These are phyloP conservation scores for Xiphorhynchus erythropygius DNA, from an alignment of 2,797 vertebrate genomes.

Conservation along the genomic window DNA sequence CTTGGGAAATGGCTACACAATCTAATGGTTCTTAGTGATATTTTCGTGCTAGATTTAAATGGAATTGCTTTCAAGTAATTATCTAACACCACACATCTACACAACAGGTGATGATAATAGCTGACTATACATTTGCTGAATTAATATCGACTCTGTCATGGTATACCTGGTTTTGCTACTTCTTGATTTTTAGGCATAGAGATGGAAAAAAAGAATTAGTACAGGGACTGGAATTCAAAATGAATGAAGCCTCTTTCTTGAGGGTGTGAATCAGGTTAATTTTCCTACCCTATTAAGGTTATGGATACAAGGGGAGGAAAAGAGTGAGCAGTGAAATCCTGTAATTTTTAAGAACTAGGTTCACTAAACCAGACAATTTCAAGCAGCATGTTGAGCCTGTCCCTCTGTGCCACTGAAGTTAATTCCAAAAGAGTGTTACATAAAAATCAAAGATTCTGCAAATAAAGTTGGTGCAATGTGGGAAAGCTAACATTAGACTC, in stretches of 20 bases:
- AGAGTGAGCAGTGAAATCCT: not conserved
- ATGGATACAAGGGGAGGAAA: not conserved
- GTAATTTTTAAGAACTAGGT: not conserved
- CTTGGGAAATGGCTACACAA: not conserved
- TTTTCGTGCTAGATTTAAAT: conserved; percentile 4
- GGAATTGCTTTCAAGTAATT: not conserved
- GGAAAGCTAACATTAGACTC: not conserved
- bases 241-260: not conserved
- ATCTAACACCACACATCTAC: not conserved
- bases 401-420: not conserved
- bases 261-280: not conserved
- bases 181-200: not conserved
- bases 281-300: not conserved
- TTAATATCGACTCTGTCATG: not conserved
- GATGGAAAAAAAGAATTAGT: not conserved
- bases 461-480: not conserved
- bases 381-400: not conserved
- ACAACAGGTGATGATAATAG: not conserved
- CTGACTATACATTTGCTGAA: not conserved
- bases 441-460: not conserved
- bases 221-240: not conserved
- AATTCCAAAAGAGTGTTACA: not conserved
- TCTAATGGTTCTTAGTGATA: not conserved
- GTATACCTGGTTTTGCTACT: not conserved
- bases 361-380: not conserved